Evolutionary conservation across 2,888 invertebrate genomes (phyloP).

Genomic region (Tipula confusa): DNA sequence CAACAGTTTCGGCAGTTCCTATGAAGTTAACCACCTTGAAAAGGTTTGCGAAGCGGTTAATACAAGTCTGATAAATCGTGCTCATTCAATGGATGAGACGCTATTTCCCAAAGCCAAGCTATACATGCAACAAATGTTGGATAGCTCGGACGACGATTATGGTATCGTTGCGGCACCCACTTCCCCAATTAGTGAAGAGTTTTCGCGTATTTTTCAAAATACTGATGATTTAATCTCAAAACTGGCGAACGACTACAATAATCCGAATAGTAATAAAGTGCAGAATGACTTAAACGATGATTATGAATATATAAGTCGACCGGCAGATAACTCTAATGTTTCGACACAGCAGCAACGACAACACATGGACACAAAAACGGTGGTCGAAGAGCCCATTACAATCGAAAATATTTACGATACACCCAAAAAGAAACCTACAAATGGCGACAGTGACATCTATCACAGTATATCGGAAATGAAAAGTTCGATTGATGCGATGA

Average conservation of each 20-base stretch:
- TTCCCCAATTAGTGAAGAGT: background rate
- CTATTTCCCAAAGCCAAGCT: slow-evolving; percentile 5
- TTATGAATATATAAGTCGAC: slow-evolving; percentile 5
- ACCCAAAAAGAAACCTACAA: background rate
- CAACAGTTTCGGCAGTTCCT: slow-evolving; percentile 37
- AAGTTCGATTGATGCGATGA: slow-evolving; percentile 1
- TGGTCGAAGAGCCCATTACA: background rate
- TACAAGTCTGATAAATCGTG: slow-evolving; percentile 42
- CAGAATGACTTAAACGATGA: slow-evolving; percentile 21
- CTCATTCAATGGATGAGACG: slow-evolving; percentile 37
- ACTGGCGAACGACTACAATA: background rate
- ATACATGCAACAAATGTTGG: background rate
- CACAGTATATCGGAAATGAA: slow-evolving; percentile 45
- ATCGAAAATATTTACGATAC: slow-evolving; percentile 29
- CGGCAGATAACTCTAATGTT: background rate
- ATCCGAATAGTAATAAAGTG: background rate
- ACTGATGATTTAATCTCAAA: slow-evolving; percentile 20
- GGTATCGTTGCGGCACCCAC: background rate
- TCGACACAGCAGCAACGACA: background rate
- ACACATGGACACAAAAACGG: background rate
- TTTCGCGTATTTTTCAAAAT: background rate
- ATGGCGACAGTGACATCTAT: slow-evolving; percentile 42
- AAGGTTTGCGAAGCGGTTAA: slow-evolving; percentile 46
- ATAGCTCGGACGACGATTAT: slow-evolving; percentile 14
- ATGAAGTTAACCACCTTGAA: slow-evolving; percentile 33